A percentile compares a stretch with the other conserved stretches of the same genome.
Conservation (phyloP, 2,113 vertebrate genomes). For the Heloderma charlesbogerti region DNA sequence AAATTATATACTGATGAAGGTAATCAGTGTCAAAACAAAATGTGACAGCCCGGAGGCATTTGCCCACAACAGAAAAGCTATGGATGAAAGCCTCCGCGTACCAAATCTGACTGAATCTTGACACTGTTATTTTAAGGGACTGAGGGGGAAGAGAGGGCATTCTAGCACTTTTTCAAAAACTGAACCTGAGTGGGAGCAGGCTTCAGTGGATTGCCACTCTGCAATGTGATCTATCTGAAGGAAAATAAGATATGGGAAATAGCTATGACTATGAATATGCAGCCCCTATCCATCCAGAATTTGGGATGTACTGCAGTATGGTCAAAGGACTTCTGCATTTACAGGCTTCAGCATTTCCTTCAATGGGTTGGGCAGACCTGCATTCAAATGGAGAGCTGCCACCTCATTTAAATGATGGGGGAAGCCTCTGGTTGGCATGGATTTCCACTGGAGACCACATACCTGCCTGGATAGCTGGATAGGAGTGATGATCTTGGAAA, state of each 20-base stretch:
- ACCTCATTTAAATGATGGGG: neutral
- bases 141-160: neutral
- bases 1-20: constrained; percentile 71
- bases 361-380: neutral
- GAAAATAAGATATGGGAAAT: neutral
- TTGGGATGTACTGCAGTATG: neutral
- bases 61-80: neutral
- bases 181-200: neutral
- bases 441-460: neutral
- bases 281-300: too few relatives aligned
- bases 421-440: neutral
- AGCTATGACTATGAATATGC: neutral
- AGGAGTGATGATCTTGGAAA: neutral
- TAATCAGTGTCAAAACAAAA: constrained; percentile 59
- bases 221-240: neutral
- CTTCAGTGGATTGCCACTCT: neutral
- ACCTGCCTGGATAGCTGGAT: neutral
- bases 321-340: neutral
- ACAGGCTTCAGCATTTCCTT: neutral
- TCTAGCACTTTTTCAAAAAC: neutral
- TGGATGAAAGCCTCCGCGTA: neutral
- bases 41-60: constrained; percentile 23
- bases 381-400: neutral
- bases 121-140: neutral
- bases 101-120: neutral